Percentiles rank a stretch among this genome's conserved stretches.
Conservation (phyloP, 2,888 invertebrate genomes). For the Micoletzkya japonica region DNA sequence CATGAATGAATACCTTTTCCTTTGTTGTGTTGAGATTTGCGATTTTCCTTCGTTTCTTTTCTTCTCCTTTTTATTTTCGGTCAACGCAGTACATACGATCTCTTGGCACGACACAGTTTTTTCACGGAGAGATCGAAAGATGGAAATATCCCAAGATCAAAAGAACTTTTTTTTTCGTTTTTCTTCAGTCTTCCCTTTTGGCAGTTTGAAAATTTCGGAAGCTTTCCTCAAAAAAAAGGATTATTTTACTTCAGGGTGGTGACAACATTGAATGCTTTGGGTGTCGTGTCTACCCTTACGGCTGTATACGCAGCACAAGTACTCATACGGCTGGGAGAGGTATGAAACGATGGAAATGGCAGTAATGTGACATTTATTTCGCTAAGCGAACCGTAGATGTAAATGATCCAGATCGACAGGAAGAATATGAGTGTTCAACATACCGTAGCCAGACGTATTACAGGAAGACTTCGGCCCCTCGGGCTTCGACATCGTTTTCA, state of each 20-base stretch:
- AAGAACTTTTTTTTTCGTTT: background rate
- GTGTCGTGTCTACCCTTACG: conserved; percentile 12
- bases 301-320: conserved; percentile 20
- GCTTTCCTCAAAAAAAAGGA: background rate
- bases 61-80: background rate
- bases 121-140: too few species aligned
- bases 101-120: too few species aligned
- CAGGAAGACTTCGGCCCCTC: conserved; percentile 15
- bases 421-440: too few species aligned
- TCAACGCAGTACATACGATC: too few species aligned
- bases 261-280: conserved; percentile 12
- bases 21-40: too few species aligned
- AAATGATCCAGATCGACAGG: too few species aligned
- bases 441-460: background rate
- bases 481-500: conserved; percentile 19
- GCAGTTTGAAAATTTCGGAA: background rate
- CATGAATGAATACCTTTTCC: too few species aligned
- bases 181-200: background rate
- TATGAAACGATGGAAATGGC: background rate
- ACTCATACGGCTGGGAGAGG: conserved; percentile 3
- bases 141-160: background rate
- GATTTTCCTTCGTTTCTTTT: background rate
- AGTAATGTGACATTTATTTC: too few species aligned
- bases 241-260: background rate
- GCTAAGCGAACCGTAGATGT: too few species aligned